Evolutionary conservation across 2,113 vertebrate species (phyloP).

Genomic region (Forbesichthys agassizii): DNA sequence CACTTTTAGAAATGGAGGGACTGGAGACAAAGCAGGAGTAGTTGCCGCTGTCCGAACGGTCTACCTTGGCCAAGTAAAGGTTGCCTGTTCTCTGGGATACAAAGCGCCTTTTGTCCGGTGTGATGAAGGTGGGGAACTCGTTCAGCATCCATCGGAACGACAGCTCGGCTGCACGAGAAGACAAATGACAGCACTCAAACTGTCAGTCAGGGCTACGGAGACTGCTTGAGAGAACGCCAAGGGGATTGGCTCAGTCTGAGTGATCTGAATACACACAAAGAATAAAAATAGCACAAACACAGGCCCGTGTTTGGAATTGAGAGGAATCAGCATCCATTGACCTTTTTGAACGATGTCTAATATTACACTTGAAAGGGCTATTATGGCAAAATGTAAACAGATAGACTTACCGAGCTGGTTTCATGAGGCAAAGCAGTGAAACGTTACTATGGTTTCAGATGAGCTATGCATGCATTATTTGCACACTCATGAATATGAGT

Average conservation of each 20-base stretch:
- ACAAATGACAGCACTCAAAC: constrained; percentile 20
- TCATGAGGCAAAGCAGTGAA: constrained; percentile 17
- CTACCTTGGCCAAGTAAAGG: constrained; percentile 96
- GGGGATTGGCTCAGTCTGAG: constrained; percentile 1
- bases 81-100: constrained; percentile 94
- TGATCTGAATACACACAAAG: not conserved
- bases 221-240: constrained; percentile 4
- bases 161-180: constrained; percentile 81
- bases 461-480: constrained; percentile 20
- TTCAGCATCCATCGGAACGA: constrained; percentile 98
- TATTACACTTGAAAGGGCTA: constrained; percentile 17
- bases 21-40: constrained; percentile 96
- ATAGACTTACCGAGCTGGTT: constrained; percentile 8
- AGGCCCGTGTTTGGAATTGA: constrained; percentile 6
- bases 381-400: constrained; percentile 15
- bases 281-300: constrained; percentile 37
- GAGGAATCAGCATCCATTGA: constrained; percentile 45
- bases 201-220: constrained; percentile 46
- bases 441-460: constrained; percentile 26
- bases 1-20: constrained; percentile 93
- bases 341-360: constrained; percentile 46
- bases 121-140: constrained; percentile 95
- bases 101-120: constrained; percentile 88
- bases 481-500: constrained; percentile 32
- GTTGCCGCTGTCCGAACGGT: constrained; percentile 89